Conservation (phyloP, 2,797 vertebrate species). For the Tangara arthus region DNA sequence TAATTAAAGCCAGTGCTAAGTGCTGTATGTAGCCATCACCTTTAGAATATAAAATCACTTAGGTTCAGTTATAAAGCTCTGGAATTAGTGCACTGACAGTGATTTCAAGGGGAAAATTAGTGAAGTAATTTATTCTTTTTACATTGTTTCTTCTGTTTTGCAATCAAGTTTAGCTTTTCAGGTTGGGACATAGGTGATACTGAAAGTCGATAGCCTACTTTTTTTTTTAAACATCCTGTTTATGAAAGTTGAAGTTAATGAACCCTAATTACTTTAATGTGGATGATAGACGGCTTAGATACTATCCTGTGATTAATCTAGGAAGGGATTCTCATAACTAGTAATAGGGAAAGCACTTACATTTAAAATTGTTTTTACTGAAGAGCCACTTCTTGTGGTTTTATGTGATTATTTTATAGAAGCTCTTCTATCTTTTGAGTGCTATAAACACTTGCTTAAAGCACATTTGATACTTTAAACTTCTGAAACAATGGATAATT, state of each 20-base stretch:
- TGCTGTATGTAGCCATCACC: not conserved
- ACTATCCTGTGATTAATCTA: not conserved
- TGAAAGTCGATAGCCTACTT: not conserved
- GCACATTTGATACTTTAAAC: not conserved
- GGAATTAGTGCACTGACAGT: not conserved
- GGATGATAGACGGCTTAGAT: not conserved
- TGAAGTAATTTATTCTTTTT: not conserved
- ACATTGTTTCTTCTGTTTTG: not conserved
- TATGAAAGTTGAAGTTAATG: not conserved
- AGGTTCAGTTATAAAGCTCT: not conserved
- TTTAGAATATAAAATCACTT: not conserved
- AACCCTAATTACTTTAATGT: not conserved
- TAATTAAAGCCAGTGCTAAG: not conserved
- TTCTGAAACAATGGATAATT: not conserved
- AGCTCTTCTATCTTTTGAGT: not conserved
- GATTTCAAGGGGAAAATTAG: not conserved
- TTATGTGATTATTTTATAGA: constrained; percentile 11
- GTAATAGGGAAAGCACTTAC: not conserved
- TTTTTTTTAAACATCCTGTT: not conserved
- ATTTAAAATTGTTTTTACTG: not conserved
- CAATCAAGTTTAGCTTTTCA: not conserved
- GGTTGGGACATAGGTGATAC: not conserved
- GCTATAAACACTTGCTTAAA: not conserved
- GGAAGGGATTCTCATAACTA: not conserved
- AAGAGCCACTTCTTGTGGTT: not conserved